phyloP scores from a whole-genome alignment of 2,888 invertebrate genomes.

The Ecliptopera silaceata region DNA sequence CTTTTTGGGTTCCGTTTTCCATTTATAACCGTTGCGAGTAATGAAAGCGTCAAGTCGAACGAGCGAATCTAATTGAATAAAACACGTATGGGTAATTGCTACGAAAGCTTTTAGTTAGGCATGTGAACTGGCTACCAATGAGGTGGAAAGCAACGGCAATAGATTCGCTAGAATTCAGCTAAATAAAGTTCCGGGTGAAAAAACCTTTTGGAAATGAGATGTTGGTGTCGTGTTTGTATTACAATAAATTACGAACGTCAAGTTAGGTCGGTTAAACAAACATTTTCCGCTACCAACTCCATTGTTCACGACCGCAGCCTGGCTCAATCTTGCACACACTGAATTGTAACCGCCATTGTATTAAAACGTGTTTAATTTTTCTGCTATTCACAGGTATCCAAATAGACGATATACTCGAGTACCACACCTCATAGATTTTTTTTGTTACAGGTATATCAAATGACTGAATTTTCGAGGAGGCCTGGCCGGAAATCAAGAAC shows the following conservation, averaged over 20 bases:
- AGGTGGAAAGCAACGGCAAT: slow-evolving; percentile 39
- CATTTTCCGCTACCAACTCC: slow-evolving; percentile 58
- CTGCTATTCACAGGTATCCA: background rate
- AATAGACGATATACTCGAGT: background rate
- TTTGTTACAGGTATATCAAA: slow-evolving; percentile 65
- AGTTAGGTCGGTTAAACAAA: slow-evolving; percentile 62
- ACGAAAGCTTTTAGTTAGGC: slow-evolving; percentile 26
- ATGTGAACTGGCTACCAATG: slow-evolving; percentile 34
- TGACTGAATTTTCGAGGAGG: slow-evolving; percentile 48
- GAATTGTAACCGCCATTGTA: slow-evolving; percentile 30
- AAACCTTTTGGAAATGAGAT: slow-evolving; percentile 55
- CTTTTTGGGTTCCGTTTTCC: slow-evolving; percentile 2
- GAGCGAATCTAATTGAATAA: slow-evolving; percentile 30
- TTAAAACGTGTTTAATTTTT: slow-evolving; percentile 29
- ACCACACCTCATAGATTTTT: background rate
- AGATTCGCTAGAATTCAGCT: slow-evolving; percentile 33
- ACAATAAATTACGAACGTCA: slow-evolving; percentile 64
- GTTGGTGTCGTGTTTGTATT: slow-evolving; percentile 66
- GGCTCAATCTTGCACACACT: slow-evolving; percentile 41
- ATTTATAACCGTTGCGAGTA: background rate
- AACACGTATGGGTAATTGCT: slow-evolving; percentile 43
- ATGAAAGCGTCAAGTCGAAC: slow-evolving; percentile 5
- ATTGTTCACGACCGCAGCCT: slow-evolving; percentile 51
- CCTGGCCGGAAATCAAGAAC: slow-evolving; percentile 46
- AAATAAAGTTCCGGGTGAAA: slow-evolving; percentile 46